phyloP scores from a whole-genome alignment of 2,888 invertebrate genomes.

The Caenorhabditis sp. region DNA sequence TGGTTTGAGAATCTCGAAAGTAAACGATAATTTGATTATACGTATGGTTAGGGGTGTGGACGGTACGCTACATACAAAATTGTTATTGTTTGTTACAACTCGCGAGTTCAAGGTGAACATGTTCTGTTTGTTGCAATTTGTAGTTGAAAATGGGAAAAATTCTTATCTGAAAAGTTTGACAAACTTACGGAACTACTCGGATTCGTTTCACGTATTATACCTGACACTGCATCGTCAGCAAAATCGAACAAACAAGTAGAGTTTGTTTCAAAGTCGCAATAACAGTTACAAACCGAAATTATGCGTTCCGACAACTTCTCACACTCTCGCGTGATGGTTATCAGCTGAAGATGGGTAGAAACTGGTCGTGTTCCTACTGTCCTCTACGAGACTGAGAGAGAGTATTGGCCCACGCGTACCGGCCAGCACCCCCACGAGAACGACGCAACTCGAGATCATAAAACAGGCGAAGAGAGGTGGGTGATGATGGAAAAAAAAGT shows the following conservation, averaged over 20 bases:
- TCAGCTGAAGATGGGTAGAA: conserved; percentile 28
- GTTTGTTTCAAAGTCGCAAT: conserved; percentile 18
- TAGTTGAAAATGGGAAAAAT: not conserved
- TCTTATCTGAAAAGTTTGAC: not conserved
- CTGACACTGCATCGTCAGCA: conserved; percentile 33
- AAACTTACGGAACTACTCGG: conserved; percentile 10
- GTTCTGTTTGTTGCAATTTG: not conserved
- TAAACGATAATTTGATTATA: conserved; percentile 50
- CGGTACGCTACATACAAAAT: not conserved
- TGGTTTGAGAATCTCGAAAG: conserved; percentile 14
- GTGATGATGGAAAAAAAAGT: conserved; percentile 5
- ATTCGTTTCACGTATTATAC: not conserved
- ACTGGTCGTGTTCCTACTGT: conserved; percentile 47
- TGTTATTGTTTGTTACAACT: not conserved
- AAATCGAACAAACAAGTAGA: not conserved
- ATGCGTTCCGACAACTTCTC: not conserved
- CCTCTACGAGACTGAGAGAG: conserved; percentile 39
- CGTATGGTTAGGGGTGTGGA: not conserved
- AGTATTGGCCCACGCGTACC: conserved; percentile 41
- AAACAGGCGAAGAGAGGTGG: conserved; percentile 17
- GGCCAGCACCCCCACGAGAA: conserved; percentile 30
- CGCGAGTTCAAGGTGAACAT: conserved; percentile 4
- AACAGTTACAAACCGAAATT: conserved; percentile 29
- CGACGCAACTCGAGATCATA: conserved; percentile 44
- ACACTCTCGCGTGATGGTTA: conserved; percentile 42